Percentiles rank a stretch among this genome's conserved stretches.
These are phyloP conservation scores for Oegoconia quadripuncta DNA, from an alignment of 2,888 invertebrate genomes.

Conservation along the genomic window DNA sequence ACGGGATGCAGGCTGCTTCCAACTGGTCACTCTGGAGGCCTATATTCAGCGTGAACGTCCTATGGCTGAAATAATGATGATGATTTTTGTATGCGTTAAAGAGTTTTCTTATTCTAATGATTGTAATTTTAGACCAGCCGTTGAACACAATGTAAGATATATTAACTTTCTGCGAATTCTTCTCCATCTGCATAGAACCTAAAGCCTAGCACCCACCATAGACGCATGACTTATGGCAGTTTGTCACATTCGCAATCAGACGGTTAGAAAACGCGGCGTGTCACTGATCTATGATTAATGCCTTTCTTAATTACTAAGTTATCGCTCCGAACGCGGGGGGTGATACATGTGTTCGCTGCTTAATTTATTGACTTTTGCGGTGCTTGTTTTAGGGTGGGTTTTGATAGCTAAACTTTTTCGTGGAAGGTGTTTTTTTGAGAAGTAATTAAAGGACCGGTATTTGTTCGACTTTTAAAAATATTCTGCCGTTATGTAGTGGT, in stretches of 20 bases:
- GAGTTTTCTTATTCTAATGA: no score
- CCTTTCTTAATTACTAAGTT: slow-evolving; percentile 76
- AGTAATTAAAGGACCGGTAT: no score
- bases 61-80: slow-evolving; percentile 3
- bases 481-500: no score
- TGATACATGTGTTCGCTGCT: slow-evolving; percentile 63
- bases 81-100: no score
- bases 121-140: neutral
- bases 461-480: no score
- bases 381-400: slow-evolving; percentile 41
- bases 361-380: slow-evolving; percentile 72
- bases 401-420: slow-evolving; percentile 33
- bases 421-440: slow-evolving; percentile 8
- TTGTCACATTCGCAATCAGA: slow-evolving; percentile 68
- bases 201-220: slow-evolving; percentile 46
- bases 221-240: slow-evolving; percentile 64
- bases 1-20: no score
- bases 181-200: slow-evolving; percentile 8
- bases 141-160: neutral
- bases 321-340: slow-evolving; percentile 49
- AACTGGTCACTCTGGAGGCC: no score
- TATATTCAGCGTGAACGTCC: no score
- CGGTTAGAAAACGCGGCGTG: slow-evolving; percentile 45
- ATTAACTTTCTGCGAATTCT: neutral
- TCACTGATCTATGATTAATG: slow-evolving; percentile 73